Percentiles rank a stretch among this genome's conserved stretches.
phyloP scores from a whole-genome alignment of 2,888 invertebrate species.

The Melieria omissa region DNA sequence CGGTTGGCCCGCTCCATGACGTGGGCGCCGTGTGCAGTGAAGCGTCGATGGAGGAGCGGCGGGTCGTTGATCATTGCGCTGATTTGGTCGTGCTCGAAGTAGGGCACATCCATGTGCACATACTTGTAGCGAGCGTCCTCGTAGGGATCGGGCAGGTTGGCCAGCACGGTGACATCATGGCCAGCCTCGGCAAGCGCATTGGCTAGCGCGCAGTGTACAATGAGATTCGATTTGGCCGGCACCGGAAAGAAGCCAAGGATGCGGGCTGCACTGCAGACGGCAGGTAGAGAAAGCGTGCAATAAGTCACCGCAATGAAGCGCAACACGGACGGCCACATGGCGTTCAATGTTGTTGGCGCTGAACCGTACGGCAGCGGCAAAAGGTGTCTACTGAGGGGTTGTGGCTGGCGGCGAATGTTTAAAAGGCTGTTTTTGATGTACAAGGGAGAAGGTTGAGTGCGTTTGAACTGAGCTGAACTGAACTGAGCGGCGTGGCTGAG shows the following conservation, averaged over 20 bases:
- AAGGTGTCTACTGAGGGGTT: not conserved
- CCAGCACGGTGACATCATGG: constrained; percentile 44
- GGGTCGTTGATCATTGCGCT: not conserved
- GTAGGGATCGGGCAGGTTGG: constrained; percentile 13
- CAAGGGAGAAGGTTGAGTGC: too few relatives aligned
- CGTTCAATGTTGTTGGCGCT: too few relatives aligned
- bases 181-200: constrained; percentile 47
- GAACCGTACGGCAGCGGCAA: too few relatives aligned
- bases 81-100: not conserved
- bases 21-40: not conserved
- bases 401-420: not conserved
- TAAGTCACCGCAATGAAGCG: too few relatives aligned
- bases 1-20: constrained; percentile 17
- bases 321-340: too few relatives aligned
- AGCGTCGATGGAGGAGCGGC: not conserved
- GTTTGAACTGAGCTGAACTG: too few relatives aligned
- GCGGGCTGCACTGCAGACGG: constrained; percentile 4
- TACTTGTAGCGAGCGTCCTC: constrained; percentile 25
- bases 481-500: too few relatives aligned
- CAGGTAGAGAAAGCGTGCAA: too few relatives aligned
- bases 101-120: constrained; percentile 3
- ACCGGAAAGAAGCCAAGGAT: constrained; percentile 40
- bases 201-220: constrained; percentile 46
- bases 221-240: constrained; percentile 46
- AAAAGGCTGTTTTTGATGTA: too few relatives aligned